A percentile compares a stretch with the other conserved stretches of the same genome.
phyloP scores from a whole-genome alignment of 2,888 invertebrate genomes.

The Papilio protenor region DNA sequence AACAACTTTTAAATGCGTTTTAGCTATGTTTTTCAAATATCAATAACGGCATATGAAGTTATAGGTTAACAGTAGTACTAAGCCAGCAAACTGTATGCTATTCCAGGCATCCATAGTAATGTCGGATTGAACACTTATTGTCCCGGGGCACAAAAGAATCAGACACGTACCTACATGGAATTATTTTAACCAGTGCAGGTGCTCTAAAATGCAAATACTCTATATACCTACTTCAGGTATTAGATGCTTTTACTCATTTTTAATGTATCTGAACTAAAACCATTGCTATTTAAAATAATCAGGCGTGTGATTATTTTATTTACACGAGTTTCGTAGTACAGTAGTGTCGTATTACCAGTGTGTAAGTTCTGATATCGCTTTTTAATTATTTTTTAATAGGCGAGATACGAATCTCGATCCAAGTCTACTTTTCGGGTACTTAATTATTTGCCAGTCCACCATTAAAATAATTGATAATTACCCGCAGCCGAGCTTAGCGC shows the following conservation, averaged over 20 bases:
- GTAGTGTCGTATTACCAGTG: too few species aligned
- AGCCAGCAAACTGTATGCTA: background rate
- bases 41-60: background rate
- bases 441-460: background rate
- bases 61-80: background rate
- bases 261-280: background rate
- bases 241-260: background rate
- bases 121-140: constrained; percentile 6
- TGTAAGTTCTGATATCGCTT: background rate
- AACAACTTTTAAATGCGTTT: too few species aligned
- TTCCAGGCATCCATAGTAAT: constrained; percentile 5
- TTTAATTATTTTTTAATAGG: background rate
- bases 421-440: background rate
- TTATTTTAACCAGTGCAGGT: background rate
- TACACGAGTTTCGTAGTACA: too few species aligned
- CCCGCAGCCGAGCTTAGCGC: constrained; percentile 94
- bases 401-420: too few species aligned
- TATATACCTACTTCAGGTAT: too few species aligned
- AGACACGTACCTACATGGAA: background rate
- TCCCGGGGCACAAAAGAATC: background rate
- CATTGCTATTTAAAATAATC: background rate
- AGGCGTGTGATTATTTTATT: background rate
- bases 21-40: background rate
- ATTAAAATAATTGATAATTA: constrained; percentile 63
- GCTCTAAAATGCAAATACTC: background rate